Base-by-base conservation (phyloP, 2,888 invertebrate genomes). In the Chloroclysta siterata region DNA sequence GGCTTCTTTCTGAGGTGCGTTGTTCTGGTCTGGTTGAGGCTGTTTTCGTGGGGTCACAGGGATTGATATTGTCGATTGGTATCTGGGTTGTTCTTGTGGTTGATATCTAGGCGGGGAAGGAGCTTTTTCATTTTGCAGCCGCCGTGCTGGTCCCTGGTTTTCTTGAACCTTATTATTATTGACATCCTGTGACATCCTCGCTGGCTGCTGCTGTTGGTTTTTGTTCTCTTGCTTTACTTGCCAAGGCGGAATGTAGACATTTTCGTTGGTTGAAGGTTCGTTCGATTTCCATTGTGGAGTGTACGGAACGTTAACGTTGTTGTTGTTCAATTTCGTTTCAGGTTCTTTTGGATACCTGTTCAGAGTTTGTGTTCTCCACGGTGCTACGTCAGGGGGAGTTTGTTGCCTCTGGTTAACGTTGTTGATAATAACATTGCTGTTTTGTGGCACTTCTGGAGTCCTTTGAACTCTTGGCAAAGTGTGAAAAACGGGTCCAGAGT, bases 51-150 rank as follows among this genome's bases (percentile, higher is more conserved):
- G 87, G 33, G 88, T 85, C 5, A 93, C 88, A 8, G 93, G 93
- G 69, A 93, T 93, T 0, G 93, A 92, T 82, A 93, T 93, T 3
- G 89, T 84, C 1, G 93, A 88, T 72, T 93, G 93, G 61, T 88
- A 93, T 53, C 93, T 83, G 5, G 88, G 87, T 73, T 84, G 88
- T 58, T 87, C 85, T 53, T 80, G 82, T 41, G 69, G 72, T 54
- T 76, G 78, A 53, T 78, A 79, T 52, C 48, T 83, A 46, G 82
- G 79, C 42, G 84, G 79, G 10, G 74, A 51, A 5, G 83, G 83
- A 14, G 74, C 73, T 58, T 79, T 78, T 14, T 75, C 77, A 22
- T 71, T 84, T 57, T 87, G 85, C 65, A 86, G 85, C 65, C 83
- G 84, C 89, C 90, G 86, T 6, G 84, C 82, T 17, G 81, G 71